Evolutionary conservation across 2,888 invertebrate species (phyloP).

Genomic region (Cryptocephalus primarius): DNA sequence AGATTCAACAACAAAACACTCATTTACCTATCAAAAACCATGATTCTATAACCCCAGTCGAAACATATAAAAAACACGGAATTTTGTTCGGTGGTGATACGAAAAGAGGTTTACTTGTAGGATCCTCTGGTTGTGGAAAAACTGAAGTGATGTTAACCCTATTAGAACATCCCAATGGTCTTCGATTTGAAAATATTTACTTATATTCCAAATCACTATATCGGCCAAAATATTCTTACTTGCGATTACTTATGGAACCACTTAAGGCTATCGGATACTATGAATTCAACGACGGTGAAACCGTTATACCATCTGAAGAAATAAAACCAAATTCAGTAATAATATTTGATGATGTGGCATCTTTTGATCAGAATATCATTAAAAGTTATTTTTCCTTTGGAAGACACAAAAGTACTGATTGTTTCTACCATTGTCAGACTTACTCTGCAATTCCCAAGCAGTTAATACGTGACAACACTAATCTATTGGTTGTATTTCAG

Average conservation of each 20-base stretch:
- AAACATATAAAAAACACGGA: not conserved
- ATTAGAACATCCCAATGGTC: conserved; percentile 2
- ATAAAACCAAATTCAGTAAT: conserved; percentile 3
- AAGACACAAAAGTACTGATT: conserved; percentile 6
- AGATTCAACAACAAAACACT: too few relatives aligned
- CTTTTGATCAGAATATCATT: conserved; percentile 5
- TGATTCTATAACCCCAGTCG: too few relatives aligned
- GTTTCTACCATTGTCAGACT: conserved; percentile 8
- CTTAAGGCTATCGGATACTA: conserved; percentile 1
- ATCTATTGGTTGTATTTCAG: conserved; percentile 5
- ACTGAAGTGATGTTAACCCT: not conserved
- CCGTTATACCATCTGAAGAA: not conserved
- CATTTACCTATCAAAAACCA: too few relatives aligned
- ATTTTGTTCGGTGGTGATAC: conserved; percentile 1
- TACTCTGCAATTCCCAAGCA: conserved; percentile 5
- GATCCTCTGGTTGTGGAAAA: not conserved
- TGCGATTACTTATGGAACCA: not conserved
- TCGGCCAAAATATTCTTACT: conserved; percentile 2
- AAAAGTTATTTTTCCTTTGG: conserved; percentile 6
- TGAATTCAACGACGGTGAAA: not conserved
- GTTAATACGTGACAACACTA: conserved; percentile 6
- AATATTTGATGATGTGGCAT: conserved; percentile 6
- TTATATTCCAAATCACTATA: conserved; percentile 2
- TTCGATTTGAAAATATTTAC: conserved; percentile 3
- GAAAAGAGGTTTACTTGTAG: not conserved